phyloP scores from a whole-genome alignment of 2,797 vertebrate genomes.

The Smutsia gigantea region DNA sequence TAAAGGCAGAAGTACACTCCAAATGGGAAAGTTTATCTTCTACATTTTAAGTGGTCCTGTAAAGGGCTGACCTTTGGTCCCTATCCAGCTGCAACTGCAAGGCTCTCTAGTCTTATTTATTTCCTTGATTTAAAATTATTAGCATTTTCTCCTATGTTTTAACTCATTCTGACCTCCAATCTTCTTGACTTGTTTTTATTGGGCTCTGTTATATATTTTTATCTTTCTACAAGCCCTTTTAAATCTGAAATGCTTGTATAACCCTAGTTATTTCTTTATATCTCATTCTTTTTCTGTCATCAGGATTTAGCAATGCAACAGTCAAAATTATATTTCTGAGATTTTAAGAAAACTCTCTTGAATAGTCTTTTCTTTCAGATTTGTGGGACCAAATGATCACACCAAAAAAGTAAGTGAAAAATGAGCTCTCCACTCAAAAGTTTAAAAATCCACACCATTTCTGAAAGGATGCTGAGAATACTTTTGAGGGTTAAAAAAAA shows the following conservation, averaged over 20 bases:
- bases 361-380: conserved; percentile 13
- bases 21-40: neutral
- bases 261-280: neutral
- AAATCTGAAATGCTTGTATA: neutral
- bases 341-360: neutral
- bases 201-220: neutral
- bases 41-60: neutral
- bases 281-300: neutral
- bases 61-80: neutral
- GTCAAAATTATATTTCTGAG: neutral
- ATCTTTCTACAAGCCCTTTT: neutral
- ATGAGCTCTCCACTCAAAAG: neutral
- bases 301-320: neutral
- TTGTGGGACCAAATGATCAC: neutral
- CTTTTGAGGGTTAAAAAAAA: neutral
- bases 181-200: neutral
- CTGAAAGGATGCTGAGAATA: neutral
- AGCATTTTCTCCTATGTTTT: neutral
- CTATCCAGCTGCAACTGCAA: neutral
- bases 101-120: neutral
- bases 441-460: neutral
- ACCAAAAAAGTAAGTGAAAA: neutral
- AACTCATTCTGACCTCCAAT: neutral
- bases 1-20: neutral
- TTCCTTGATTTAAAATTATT: neutral